Percentiles rank a stretch among this genome's conserved stretches.
These are phyloP conservation scores for Molanna angustata DNA, from an alignment of 2,888 invertebrate genomes.

Conservation along the genomic window DNA sequence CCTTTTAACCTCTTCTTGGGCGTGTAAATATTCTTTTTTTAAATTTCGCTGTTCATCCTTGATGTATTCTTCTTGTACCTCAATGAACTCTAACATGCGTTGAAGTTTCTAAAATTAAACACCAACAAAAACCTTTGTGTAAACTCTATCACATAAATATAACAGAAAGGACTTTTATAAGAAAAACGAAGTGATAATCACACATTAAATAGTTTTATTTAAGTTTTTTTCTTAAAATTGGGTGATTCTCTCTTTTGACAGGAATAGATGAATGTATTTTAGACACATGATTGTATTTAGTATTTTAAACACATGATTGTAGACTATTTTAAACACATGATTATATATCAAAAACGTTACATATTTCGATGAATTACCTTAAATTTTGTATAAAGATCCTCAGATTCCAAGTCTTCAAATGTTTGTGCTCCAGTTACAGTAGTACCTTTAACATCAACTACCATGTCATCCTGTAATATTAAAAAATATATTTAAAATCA, in stretches of 20 bases:
- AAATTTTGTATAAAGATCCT: conserved; percentile 94
- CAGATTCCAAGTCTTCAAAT: conserved; percentile 80
- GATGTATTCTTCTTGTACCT: conserved; percentile 99
- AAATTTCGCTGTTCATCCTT: conserved; percentile 99
- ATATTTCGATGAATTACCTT: conserved; percentile 63
- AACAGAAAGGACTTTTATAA: no score
- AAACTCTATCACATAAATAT: no score
- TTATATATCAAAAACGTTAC: no score
- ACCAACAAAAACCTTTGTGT: no score
- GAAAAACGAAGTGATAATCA: no score
- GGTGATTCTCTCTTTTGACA: no score
- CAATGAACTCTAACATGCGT: conserved; percentile 93
- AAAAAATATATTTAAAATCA: conserved; percentile 7
- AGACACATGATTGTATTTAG: no score
- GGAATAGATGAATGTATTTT: no score
- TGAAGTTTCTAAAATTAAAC: conserved; percentile 77
- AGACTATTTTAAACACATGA: no score
- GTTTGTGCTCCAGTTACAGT: conserved; percentile 66
- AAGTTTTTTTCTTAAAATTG: no score
- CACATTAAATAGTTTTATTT: no score
- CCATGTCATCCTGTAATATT: conserved; percentile 60
- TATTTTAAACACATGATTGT: no score
- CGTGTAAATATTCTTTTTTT: conserved; percentile 98
- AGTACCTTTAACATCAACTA: conserved; percentile 61
- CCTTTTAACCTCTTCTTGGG: conserved; percentile 96